These are phyloP conservation scores for Loriculus beryllinus DNA, from an alignment of 2,797 vertebrate species.

Conservation along the genomic window DNA sequence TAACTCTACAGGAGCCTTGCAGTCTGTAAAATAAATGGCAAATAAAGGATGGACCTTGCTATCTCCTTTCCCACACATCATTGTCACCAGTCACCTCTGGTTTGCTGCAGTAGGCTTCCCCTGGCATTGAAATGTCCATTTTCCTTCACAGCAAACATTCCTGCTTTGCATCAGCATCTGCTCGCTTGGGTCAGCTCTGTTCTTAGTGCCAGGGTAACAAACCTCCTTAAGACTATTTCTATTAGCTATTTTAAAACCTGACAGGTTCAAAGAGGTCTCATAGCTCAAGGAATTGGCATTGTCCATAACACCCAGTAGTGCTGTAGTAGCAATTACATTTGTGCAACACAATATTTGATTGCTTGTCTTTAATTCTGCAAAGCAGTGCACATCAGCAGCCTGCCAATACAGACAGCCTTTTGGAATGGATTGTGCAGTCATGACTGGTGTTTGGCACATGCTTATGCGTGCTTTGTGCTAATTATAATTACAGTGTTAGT, in stretches of 20 bases:
- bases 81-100: neutral
- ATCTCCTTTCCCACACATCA: neutral
- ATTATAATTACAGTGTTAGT: conserved; percentile 50
- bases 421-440: neutral
- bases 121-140: neutral
- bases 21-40: neutral
- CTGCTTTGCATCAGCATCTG: neutral
- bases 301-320: neutral
- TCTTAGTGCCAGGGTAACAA: neutral
- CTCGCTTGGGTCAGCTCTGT: neutral
- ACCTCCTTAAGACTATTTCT: neutral
- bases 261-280: neutral
- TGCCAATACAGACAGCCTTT: conserved; percentile 4
- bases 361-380: conserved; percentile 51
- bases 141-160: neutral
- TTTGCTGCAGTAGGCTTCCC: neutral
- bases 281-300: conserved; percentile 4
- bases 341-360: conserved; percentile 24
- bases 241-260: neutral
- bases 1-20: neutral
- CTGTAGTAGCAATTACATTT: conserved; percentile 31
- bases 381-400: conserved; percentile 40
- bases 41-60: neutral
- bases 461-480: conserved; percentile 35
- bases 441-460: conserved; percentile 30